Percentiles rank a stretch among this genome's conserved stretches.
Conservation (phyloP, 2,797 vertebrate species). For the Cirrhinus mrigala region DNA sequence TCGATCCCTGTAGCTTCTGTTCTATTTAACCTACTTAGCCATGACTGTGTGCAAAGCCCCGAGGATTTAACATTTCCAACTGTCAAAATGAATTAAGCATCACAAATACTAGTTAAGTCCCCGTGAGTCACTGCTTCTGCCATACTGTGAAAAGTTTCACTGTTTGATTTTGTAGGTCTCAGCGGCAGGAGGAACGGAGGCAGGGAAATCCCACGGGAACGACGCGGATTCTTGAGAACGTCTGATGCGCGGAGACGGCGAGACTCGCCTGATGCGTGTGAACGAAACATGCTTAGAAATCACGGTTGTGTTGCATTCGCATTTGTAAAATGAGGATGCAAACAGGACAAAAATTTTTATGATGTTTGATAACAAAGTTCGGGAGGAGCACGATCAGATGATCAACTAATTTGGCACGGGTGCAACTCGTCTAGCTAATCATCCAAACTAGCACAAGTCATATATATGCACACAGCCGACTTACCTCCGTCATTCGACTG, state of each 20-base stretch:
- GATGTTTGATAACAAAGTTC: no score
- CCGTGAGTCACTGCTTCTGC: conserved; percentile 70
- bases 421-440: no score
- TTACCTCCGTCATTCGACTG: no score
- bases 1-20: conserved; percentile 77
- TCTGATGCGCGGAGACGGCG: neutral
- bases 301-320: neutral
- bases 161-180: conserved; percentile 44
- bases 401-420: no score
- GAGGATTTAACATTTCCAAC: conserved; percentile 84
- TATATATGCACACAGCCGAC: no score
- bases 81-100: conserved; percentile 83
- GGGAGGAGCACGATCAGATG: no score
- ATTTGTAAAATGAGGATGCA: neutral
- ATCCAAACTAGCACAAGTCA: no score
- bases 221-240: neutral
- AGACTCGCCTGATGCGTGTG: neutral
- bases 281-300: neutral
- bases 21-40: conserved; percentile 84
- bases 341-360: neutral
- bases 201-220: conserved; percentile 10
- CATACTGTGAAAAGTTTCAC: conserved; percentile 52
- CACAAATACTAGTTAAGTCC: conserved; percentile 81
- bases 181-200: neutral
- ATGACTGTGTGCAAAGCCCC: conserved; percentile 71